phyloP scores from a whole-genome alignment of 2,113 vertebrate genomes.

The Cichladusa arquata region DNA sequence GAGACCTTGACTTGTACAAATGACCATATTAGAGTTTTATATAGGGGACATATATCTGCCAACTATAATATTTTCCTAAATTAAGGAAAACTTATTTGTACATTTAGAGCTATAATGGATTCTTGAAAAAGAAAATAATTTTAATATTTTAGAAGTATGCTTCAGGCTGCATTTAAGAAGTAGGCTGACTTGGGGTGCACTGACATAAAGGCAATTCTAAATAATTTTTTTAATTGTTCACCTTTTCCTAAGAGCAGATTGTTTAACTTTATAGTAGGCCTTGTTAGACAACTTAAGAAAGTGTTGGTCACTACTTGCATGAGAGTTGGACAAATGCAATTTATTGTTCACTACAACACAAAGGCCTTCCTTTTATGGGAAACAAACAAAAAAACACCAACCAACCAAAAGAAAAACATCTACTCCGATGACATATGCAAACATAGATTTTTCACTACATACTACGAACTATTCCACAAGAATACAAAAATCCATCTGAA shows the following conservation, averaged over 20 bases:
- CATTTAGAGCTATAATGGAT: background rate
- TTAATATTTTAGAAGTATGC: background rate
- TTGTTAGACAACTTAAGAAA: background rate
- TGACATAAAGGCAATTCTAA: background rate
- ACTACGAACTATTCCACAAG: background rate
- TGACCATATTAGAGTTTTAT: background rate
- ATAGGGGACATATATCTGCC: background rate
- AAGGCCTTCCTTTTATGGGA: background rate
- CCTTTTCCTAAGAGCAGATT: background rate
- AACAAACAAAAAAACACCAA: background rate
- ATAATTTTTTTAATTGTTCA: background rate
- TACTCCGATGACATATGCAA: background rate
- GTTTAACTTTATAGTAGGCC: background rate
- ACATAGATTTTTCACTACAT: background rate
- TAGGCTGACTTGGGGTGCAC: background rate
- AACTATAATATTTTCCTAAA: background rate
- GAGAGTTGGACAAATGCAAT: background rate
- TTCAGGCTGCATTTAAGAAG: background rate
- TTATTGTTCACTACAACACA: background rate
- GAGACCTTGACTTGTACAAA: background rate
- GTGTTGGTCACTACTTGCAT: background rate
- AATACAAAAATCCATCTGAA: background rate
- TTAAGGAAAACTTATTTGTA: background rate
- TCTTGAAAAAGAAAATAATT: background rate
- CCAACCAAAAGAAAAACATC: background rate